Conservation (phyloP, 2,888 invertebrate species). For the Mesopsocus fuscifrons region DNA sequence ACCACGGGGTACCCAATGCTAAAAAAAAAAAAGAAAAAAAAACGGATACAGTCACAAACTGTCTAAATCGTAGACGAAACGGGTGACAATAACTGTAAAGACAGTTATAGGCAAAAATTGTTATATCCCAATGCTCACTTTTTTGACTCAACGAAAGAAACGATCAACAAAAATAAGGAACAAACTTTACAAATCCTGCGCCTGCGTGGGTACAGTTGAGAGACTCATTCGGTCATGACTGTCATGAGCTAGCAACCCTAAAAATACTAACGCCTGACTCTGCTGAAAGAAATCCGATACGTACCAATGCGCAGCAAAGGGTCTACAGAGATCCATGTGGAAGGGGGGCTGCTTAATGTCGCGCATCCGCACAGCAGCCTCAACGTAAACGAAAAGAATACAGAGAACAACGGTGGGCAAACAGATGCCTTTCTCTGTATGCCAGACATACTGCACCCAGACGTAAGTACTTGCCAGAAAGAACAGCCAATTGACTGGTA, state of each 20-base stretch:
- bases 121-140: too few species aligned
- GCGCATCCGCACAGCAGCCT: slow-evolving; percentile 71
- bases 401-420: slow-evolving; percentile 86
- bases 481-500: slow-evolving; percentile 94
- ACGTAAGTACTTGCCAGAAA: slow-evolving; percentile 97
- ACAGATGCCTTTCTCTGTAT: slow-evolving; percentile 88
- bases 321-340: slow-evolving; percentile 78
- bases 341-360: slow-evolving; percentile 67
- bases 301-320: slow-evolving; percentile 92
- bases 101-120: too few species aligned
- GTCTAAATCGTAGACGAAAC: neutral
- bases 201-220: too few species aligned
- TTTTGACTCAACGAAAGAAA: too few species aligned
- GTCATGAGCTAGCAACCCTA: neutral
- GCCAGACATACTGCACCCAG: slow-evolving; percentile 98
- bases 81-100: neutral
- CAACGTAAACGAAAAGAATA: slow-evolving; percentile 86
- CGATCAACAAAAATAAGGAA: too few species aligned
- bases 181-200: too few species aligned
- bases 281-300: slow-evolving; percentile 18
- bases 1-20: slow-evolving; percentile 88
- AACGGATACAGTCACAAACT: slow-evolving; percentile 5
- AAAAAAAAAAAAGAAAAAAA: slow-evolving; percentile 22
- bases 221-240: too few species aligned
- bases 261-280: too few species aligned